Evolutionary conservation across 2,113 vertebrate genomes (phyloP).

Genomic region (Macaca fascicularis): DNA sequence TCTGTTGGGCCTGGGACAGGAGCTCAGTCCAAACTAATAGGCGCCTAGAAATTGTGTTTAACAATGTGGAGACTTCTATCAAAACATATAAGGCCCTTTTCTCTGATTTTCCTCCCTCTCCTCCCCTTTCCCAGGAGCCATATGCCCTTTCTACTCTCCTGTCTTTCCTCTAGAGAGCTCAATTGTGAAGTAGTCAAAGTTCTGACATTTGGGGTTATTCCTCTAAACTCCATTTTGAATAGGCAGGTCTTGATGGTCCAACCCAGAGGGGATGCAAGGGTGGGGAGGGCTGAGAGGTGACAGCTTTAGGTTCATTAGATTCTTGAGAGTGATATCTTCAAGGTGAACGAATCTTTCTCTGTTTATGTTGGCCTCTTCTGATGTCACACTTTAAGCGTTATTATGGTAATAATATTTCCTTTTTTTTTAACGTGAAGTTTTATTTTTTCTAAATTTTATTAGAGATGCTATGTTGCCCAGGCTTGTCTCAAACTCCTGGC

Average conservation of each 20-base stretch:
- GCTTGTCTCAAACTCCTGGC: too few species aligned
- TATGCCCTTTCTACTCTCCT: neutral
- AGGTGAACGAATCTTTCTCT: neutral
- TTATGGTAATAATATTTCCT: neutral
- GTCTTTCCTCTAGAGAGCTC: neutral
- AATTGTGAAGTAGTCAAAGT: neutral
- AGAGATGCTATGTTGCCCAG: too few species aligned
- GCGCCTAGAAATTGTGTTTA: neutral
- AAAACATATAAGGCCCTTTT: neutral
- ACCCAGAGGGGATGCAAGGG: neutral
- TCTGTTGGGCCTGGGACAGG: neutral
- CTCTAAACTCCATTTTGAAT: neutral
- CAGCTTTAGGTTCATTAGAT: neutral
- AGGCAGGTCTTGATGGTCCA: neutral
- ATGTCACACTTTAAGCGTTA: neutral
- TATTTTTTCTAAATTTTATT: too few species aligned
- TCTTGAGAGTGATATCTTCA: neutral
- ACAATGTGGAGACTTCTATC: neutral
- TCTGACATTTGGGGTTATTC: neutral
- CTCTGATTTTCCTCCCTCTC: neutral
- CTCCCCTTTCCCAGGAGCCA: neutral
- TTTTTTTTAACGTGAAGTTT: too few species aligned
- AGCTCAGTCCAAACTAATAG: neutral
- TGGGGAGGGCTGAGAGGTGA: neutral
- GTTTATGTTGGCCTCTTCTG: neutral